Conservation (phyloP, 2,888 invertebrate genomes). For the Blera fallax region DNA sequence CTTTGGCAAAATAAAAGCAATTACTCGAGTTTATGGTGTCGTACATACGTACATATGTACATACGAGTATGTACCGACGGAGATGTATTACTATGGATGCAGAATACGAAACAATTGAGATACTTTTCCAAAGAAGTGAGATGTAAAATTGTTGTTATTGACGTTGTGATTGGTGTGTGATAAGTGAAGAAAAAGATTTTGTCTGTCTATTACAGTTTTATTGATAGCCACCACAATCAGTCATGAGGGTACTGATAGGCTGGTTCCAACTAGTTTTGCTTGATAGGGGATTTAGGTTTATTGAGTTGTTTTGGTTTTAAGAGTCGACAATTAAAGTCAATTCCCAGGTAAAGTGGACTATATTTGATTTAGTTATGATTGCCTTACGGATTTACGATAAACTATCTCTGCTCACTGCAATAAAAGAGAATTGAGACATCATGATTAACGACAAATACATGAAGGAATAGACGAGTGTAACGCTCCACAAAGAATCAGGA, state of each 20-base stretch:
- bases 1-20: constrained; percentile 16
- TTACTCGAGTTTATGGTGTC: constrained; percentile 48
- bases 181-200: constrained; percentile 1
- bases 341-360: neutral
- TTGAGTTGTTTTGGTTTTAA: constrained; percentile 20
- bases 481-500: no score
- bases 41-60: no score
- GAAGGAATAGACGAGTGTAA: no score
- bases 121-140: neutral
- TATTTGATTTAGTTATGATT: neutral
- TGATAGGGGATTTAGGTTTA: constrained; percentile 15
- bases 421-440: no score
- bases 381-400: no score
- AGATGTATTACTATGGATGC: constrained; percentile 10
- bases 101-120: neutral
- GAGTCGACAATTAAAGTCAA: neutral
- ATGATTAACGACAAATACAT: no score
- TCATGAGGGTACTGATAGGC: neutral
- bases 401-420: no score
- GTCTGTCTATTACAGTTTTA: constrained; percentile 20
- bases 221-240: constrained; percentile 36
- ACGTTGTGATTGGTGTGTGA: constrained; percentile 2
- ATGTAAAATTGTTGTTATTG: neutral
- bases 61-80: neutral
- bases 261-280: constrained; percentile 17